Evolutionary conservation across 2,888 invertebrate genomes (phyloP), one percentile per base, ranked within the genome.

Genomic region (Leptopilina myrica): DNA sequence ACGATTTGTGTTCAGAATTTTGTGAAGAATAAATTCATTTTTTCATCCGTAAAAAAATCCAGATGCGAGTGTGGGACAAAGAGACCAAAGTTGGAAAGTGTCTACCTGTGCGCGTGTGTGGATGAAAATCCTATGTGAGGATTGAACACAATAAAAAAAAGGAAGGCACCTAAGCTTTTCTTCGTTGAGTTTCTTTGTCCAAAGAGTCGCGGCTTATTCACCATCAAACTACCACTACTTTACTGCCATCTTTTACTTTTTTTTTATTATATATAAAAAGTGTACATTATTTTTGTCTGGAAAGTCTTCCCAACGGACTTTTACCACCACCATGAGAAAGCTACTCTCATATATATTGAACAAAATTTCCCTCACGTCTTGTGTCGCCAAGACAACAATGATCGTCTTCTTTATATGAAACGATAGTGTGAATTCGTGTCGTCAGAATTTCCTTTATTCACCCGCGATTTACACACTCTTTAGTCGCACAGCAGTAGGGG

Each of bases 51-150:
- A 73, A 73, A 53, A 53, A 62, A 62, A 62, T 73, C n/a, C 73
- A 73, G 73, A 73, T 73, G 73, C 33, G 9, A 69, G 49, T 20
- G 14, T 15, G n/a, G 73, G 56, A 73, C 56, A 73, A 69, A 53
- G 53, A 26, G 53, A 26, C 46, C 33, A 53, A 53, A 49, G n/a
- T 5, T 73, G 73, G 9, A 73, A 56, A 56, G 53, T 73, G 53
- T 53, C 73, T 73, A 73, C 73, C 73, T 73, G 73, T 73, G 26
- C 64, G 64, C 53, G 56, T 64, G 64, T 73, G 56, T 73, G 73
- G 73, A 73, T 73, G 73, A 56, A 73, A 73, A 73, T 73, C 73
- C 56, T 11, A 56, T 53, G 56, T 73, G 73, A 73, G 73, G 53
- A 20, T 53, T 53, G 53, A 26, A 56, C 69, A 26, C 26, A 53